A percentile compares a stretch with the other conserved stretches of the same genome.
Conservation (phyloP, 1,140 invertebrate species). For the Sycobia sp. region DNA sequence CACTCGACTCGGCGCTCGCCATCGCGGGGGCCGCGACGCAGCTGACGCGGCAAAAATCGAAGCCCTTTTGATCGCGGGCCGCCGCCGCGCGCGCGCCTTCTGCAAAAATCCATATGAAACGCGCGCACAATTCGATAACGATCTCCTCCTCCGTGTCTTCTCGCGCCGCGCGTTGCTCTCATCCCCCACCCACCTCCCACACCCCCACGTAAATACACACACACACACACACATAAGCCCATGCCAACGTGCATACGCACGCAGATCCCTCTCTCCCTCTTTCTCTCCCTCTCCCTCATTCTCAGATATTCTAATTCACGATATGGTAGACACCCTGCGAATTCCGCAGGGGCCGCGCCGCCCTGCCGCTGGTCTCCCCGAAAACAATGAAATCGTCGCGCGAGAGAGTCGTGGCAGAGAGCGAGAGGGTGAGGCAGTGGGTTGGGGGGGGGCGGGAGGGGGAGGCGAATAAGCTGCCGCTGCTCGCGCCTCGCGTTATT, state of each 20-base stretch:
- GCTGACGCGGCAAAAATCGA: slow-evolving; percentile 18
- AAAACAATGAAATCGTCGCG: slow-evolving; percentile 38
- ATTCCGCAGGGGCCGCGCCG: slow-evolving; percentile 16
- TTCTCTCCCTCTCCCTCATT: background rate
- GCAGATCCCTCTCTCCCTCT: too few species aligned
- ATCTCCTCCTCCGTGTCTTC: background rate
- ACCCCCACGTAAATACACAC: too few species aligned
- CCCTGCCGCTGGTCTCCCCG: slow-evolving; percentile 6
- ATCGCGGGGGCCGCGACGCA: background rate
- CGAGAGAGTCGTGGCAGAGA: background rate
- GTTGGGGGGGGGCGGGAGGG: too few species aligned
- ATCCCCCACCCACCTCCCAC: too few species aligned
- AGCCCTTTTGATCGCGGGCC: slow-evolving; percentile 19
- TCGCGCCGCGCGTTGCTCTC: background rate
- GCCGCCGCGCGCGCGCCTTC: background rate
- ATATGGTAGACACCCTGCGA: slow-evolving; percentile 32
- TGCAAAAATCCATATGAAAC: slow-evolving; percentile 35
- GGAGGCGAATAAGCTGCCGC: too few species aligned
- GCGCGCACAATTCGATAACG: slow-evolving; percentile 32
- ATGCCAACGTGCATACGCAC: too few species aligned
- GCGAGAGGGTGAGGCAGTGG: background rate
- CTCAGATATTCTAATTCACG: slow-evolving; percentile 37
- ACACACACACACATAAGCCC: too few species aligned
- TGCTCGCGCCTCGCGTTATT: slow-evolving; percentile 26
- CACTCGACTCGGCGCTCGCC: too few species aligned